A percentile compares a stretch with the other conserved stretches of the same genome.
These are phyloP conservation scores for Onchidella celtica DNA, from an alignment of 2,888 invertebrate genomes.

Conservation along the genomic window DNA sequence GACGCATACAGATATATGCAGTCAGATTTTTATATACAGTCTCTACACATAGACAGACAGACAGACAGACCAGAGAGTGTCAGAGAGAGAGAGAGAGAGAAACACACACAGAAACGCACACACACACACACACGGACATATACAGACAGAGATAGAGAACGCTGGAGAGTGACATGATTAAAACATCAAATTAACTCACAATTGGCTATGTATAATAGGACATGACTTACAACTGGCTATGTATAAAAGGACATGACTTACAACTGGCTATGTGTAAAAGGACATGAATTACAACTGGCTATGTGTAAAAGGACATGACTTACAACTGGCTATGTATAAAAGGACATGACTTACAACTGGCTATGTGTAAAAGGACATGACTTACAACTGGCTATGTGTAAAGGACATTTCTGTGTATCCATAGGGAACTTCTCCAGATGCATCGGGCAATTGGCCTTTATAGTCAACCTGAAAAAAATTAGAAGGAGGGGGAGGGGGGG, in stretches of 20 bases:
- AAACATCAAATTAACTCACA: too few relatives aligned
- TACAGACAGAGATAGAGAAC: too few relatives aligned
- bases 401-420: slow-evolving; percentile 89
- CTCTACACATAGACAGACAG: too few relatives aligned
- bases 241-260: not conserved
- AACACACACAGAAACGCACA: not conserved
- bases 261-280: too few relatives aligned
- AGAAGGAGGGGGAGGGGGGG: too few relatives aligned
- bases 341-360: not conserved
- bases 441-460: slow-evolving; percentile 91
- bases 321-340: not conserved
- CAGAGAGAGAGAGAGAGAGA: not conserved
- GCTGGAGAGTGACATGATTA: too few relatives aligned
- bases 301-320: not conserved
- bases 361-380: slow-evolving; percentile 20
- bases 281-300: too few relatives aligned
- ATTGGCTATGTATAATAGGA: too few relatives aligned
- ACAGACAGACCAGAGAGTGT: too few relatives aligned
- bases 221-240: not conserved
- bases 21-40: too few relatives aligned
- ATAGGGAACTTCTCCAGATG: slow-evolving; percentile 90
- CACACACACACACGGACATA: too few relatives aligned
- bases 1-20: too few relatives aligned
- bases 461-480: slow-evolving; percentile 86
- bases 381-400: slow-evolving; percentile 89